phyloP scores from a whole-genome alignment of 2,888 invertebrate species.

The Copidosoma aretas region DNA sequence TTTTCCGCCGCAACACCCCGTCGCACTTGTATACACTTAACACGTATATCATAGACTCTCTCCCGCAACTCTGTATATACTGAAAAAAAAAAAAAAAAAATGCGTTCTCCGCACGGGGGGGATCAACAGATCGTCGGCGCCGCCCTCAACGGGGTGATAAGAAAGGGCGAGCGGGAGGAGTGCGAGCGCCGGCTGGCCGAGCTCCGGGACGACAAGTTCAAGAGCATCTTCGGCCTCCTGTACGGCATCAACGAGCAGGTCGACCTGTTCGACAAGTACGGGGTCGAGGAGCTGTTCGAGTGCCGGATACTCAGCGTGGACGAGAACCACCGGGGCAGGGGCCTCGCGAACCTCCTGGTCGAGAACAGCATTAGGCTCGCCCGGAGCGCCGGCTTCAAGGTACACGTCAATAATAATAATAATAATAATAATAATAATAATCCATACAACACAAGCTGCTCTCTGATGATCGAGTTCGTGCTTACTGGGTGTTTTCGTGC shows the following conservation, averaged over 20 bases:
- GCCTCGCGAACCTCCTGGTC: slow-evolving; percentile 77
- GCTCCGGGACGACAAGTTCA: slow-evolving; percentile 74
- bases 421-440: too few relatives aligned
- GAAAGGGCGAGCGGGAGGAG: slow-evolving; percentile 74
- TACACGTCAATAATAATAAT: too few relatives aligned
- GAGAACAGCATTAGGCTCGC: slow-evolving; percentile 73
- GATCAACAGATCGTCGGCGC: slow-evolving; percentile 75
- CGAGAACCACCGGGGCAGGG: slow-evolving; percentile 73
- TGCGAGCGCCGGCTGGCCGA: slow-evolving; percentile 73
- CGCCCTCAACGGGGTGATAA: slow-evolving; percentile 77
- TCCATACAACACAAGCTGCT: too few relatives aligned
- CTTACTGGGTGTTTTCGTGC: too few relatives aligned
- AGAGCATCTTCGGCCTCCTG: slow-evolving; percentile 79
- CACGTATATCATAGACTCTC: too few relatives aligned
- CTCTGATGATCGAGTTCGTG: too few relatives aligned
- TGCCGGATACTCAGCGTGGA: slow-evolving; percentile 82
- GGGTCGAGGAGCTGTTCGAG: slow-evolving; percentile 77
- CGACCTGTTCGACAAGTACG: slow-evolving; percentile 73
- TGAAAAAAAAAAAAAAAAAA: too few relatives aligned
- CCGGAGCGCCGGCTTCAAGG: slow-evolving; percentile 73
- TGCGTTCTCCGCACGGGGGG: too few relatives aligned
- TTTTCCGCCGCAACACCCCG: too few relatives aligned
- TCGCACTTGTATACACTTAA: too few relatives aligned
- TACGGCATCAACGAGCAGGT: slow-evolving; percentile 74
- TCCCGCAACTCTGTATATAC: too few relatives aligned